Evolutionary conservation across 2,113 vertebrate species (phyloP).

Genomic region (Tylochromis polylepis): DNA sequence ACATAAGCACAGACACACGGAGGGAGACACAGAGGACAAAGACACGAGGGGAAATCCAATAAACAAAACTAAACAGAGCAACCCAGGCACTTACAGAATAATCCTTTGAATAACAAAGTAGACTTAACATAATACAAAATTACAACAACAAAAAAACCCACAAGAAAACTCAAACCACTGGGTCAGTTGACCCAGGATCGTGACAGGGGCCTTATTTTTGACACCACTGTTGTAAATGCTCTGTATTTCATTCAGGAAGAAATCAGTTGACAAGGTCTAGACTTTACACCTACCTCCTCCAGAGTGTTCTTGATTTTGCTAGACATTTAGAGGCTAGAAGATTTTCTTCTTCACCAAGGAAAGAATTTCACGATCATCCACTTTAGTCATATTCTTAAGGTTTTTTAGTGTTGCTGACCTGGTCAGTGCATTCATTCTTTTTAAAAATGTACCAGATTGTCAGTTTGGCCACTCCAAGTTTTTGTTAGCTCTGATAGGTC

Average conservation of each 20-base stretch:
- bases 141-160: too few relatives aligned
- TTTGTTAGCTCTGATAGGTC: not conserved
- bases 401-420: not conserved
- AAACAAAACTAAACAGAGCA: too few relatives aligned
- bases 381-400: not conserved
- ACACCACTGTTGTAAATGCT: not conserved
- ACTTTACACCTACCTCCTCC: not conserved
- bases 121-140: too few relatives aligned
- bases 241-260: not conserved
- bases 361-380: not conserved
- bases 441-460: not conserved
- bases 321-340: not conserved
- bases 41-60: too few relatives aligned
- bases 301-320: not conserved
- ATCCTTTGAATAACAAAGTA: too few relatives aligned
- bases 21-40: too few relatives aligned
- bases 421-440: not conserved
- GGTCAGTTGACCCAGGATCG: too few relatives aligned
- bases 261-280: not conserved
- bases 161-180: too few relatives aligned
- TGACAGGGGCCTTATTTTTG: not conserved
- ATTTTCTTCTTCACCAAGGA: not conserved
- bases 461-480: not conserved
- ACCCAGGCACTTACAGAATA: too few relatives aligned
- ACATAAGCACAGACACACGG: too few relatives aligned